Percentiles rank a stretch among this genome's conserved stretches.
phyloP scores from a whole-genome alignment of 1,140 invertebrate species.

The Pseudomyrmex flavicornis region DNA sequence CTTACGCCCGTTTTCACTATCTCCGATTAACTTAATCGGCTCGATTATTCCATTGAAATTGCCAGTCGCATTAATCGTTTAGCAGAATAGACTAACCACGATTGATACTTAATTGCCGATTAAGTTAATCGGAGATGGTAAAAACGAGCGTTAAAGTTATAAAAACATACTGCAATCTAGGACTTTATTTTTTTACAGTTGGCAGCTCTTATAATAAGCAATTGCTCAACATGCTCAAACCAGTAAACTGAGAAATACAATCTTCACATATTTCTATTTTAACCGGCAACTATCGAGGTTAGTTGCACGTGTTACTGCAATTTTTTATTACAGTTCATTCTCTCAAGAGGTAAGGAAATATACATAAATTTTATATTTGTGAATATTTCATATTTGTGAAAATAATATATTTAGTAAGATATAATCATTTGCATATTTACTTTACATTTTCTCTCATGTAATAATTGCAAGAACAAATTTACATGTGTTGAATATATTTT shows the following conservation, averaged over 20 bases:
- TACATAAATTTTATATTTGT: background rate
- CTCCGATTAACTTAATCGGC: too few relatives aligned
- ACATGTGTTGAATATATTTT: conserved; percentile 3
- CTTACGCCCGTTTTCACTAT: too few relatives aligned
- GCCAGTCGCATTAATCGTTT: too few relatives aligned
- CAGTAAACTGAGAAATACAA: too few relatives aligned
- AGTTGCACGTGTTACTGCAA: background rate
- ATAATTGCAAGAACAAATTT: background rate
- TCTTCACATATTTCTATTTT: too few relatives aligned
- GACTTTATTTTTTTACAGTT: background rate
- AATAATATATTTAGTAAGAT: background rate
- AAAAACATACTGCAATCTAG: background rate
- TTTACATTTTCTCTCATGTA: conserved; percentile 11
- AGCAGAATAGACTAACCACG: too few relatives aligned
- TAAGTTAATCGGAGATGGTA: too few relatives aligned
- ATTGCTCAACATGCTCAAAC: too few relatives aligned
- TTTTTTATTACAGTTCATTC: background rate
- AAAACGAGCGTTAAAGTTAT: too few relatives aligned
- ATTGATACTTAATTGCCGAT: too few relatives aligned
- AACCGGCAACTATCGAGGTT: background rate
- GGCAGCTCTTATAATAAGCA: background rate
- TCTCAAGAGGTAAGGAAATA: conserved; percentile 52
- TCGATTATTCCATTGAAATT: too few relatives aligned
- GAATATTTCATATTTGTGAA: background rate
- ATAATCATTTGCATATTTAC: background rate